Percentiles rank a stretch among this genome's conserved stretches.
Evolutionary conservation across 1,140 invertebrate genomes (phyloP).

Genomic region (Papilio machaon): DNA sequence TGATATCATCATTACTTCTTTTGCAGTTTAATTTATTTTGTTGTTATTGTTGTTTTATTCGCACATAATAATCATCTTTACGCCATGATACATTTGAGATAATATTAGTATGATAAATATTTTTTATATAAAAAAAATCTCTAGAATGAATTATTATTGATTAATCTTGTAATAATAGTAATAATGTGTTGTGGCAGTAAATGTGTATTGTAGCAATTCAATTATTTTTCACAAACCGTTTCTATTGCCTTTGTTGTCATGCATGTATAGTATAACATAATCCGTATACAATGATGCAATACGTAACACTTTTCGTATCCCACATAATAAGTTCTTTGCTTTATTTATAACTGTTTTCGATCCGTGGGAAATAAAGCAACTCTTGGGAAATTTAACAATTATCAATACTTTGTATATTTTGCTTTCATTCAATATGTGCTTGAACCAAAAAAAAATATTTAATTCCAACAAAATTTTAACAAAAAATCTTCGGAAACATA

Average conservation of each 20-base stretch:
- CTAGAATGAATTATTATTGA: too few species aligned
- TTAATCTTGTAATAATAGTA: not conserved
- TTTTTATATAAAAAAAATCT: not conserved
- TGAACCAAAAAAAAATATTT: not conserved
- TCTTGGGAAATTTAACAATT: slow-evolving; percentile 38
- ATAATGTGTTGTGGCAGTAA: slow-evolving; percentile 3
- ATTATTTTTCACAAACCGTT: slow-evolving; percentile 27
- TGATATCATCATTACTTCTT: slow-evolving; percentile 47
- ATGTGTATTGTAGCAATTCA: slow-evolving; percentile 20
- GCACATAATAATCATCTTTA: slow-evolving; percentile 3
- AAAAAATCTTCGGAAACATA: not conserved
- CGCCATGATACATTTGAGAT: not conserved
- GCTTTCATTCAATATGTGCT: not conserved
- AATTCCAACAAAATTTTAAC: not conserved
- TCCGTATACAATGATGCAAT: slow-evolving; percentile 53
- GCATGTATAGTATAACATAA: slow-evolving; percentile 44
- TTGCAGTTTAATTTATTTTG: slow-evolving; percentile 3
- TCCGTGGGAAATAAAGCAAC: slow-evolving; percentile 48
- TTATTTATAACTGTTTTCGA: slow-evolving; percentile 39
- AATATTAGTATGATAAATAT: not conserved
- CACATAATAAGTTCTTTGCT: slow-evolving; percentile 43
- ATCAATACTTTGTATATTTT: not conserved
- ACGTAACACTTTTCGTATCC: slow-evolving; percentile 47
- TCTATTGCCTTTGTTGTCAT: slow-evolving; percentile 42
- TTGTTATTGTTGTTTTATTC: not conserved